Base-by-base conservation (phyloP, 2,888 invertebrate genomes). In the Balanococcus diminutus region DNA sequence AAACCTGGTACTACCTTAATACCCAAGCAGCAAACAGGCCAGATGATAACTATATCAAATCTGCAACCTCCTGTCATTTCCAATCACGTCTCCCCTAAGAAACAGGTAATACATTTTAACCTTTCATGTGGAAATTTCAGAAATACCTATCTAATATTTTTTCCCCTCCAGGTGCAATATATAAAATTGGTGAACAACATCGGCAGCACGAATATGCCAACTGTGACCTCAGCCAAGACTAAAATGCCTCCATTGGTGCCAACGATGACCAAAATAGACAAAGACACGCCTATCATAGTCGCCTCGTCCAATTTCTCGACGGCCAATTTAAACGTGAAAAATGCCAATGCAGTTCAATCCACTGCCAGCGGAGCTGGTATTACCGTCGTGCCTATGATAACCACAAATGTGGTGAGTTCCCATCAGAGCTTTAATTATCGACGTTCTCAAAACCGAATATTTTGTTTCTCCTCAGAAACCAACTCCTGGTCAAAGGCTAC, bases 141-240 rank as follows among this genome's bases (percentile, higher is more conserved):
- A n/a, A n/a, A n/a, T n/a, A n/a, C n/a, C n/a, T n/a, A n/a, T n/a
- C n/a, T n/a, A n/a, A n/a, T n/a, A n/a, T n/a, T n/a, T n/a, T n/a
- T n/a, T n/a, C n/a, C n/a, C n/a, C 6, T 51, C 19, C 28, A 84
- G 84, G 84, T 84, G 84, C 84, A 84, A 84, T 84, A 84, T 84
- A 84, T 84, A 67, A 84, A 84, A 46, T 61, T 84, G 39, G 42
- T 84, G n/a, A 84, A 84, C 25, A 84, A 84, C 31, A 72, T 84
- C 1, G 84, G 84, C 28, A 84, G 84, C 31, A 84, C 84, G 31
- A 84, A 75, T 84, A 42, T 84, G 72, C 84, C 84, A 25, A 84
- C 84, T 11, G 75, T 84, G 36, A 75, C 84, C 46, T 79, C 84
- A 75, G 19, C 84, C 9, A 84, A 84, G 39, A 72, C 72, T 9